Evolutionary conservation across 2,113 vertebrate species (phyloP).

Genomic region (Nesoenas mayeri): DNA sequence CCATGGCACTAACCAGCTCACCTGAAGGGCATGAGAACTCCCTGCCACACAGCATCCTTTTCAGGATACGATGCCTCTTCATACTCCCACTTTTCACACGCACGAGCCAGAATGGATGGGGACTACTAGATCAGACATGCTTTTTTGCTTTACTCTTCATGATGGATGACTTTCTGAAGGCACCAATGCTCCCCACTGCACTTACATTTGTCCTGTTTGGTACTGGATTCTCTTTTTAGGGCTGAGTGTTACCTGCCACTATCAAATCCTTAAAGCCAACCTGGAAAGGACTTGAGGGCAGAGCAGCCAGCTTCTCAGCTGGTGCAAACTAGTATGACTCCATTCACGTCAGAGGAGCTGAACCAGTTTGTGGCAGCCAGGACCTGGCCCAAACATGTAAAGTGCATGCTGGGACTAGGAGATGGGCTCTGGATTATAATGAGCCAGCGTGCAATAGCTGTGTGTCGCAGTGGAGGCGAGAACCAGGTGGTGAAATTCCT

Average conservation of each 20-base stretch:
- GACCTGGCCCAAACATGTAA: constrained; percentile 12
- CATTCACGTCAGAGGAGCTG: not conserved
- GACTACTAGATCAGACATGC: not conserved
- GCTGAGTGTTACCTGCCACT: not conserved
- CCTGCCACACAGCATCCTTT: not conserved
- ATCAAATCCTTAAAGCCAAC: not conserved
- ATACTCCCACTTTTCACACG: not conserved
- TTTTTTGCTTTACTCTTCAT: not conserved
- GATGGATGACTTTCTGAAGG: not conserved
- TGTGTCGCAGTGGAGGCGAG: not conserved
- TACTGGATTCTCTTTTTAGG: not conserved
- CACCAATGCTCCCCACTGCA: not conserved
- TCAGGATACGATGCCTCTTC: not conserved
- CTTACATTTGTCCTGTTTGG: not conserved
- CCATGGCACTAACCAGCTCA: not conserved
- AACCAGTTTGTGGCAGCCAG: constrained; percentile 32
- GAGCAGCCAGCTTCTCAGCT: constrained; percentile 8
- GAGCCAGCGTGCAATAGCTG: not conserved
- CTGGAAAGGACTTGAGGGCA: not conserved
- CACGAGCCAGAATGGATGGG: not conserved
- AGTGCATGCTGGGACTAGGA: constrained; percentile 1
- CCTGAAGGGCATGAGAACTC: not conserved
- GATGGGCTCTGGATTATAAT: not conserved
- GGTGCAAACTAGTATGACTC: not conserved
- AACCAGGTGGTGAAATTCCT: constrained; percentile 41